phyloP scores from a whole-genome alignment of 2,113 vertebrate genomes.

The Gorsachius goisagi region DNA sequence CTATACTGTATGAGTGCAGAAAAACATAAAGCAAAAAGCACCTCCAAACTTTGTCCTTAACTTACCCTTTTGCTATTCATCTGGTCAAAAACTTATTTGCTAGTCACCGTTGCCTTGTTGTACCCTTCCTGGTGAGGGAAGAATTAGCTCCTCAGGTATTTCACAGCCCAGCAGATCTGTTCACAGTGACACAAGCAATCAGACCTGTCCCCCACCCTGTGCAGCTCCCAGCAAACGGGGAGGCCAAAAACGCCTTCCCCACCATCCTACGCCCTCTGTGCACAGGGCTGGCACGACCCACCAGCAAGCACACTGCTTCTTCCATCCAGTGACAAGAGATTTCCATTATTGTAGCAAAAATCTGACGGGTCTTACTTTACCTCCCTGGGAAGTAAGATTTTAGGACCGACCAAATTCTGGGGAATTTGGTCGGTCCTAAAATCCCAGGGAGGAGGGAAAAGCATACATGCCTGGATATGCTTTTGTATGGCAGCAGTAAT shows the following conservation, averaged over 20 bases:
- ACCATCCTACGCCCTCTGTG: accelerated
- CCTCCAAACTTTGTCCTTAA: not conserved
- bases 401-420: not conserved
- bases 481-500: not conserved
- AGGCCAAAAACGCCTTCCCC: not conserved
- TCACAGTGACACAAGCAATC: not conserved
- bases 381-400: not conserved
- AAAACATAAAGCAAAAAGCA: not conserved
- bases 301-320: not conserved
- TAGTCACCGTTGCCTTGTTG: not conserved
- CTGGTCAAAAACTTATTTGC: not conserved
- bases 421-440: not conserved
- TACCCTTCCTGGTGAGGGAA: not conserved
- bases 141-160: not conserved
- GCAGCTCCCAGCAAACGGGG: not conserved
- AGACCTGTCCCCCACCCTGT: not conserved
- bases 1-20: not conserved
- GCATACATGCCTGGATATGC: not conserved
- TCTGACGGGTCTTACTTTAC: not conserved
- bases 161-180: accelerated
- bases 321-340: accelerated
- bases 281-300: not conserved
- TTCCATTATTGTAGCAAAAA: not conserved
- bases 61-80: not conserved
- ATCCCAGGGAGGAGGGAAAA: not conserved